Evolutionary conservation across 2,888 invertebrate species (phyloP), one percentile per base, ranked within the genome.

Genomic region (Drosophila atroscutellata): DNA sequence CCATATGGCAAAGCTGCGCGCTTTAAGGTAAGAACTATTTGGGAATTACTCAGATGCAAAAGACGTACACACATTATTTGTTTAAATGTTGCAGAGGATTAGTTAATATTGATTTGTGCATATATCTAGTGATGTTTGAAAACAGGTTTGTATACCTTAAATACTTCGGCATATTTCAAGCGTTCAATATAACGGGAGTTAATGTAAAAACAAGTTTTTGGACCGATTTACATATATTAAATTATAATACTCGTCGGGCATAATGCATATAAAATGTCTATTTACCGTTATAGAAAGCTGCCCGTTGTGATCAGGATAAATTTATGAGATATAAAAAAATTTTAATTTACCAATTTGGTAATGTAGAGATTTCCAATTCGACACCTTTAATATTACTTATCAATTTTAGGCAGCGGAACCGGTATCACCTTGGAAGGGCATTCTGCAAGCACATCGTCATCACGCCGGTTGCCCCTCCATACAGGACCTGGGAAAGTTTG

Each of bases 1-100:
- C 92, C 93, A 9, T 93, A 93, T 59, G 93, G 89, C 37, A 91
- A 90, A 63, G 92, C 58, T 2, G 85, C 49, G 0, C 80, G 92
- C 7, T 92, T 92, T 72, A 90, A 90, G 87, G 92, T 92, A 42
- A 64, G 45, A 24, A 45, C 15, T 7, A 15, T 45, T 45, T 24
- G 7, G 7, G 8, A 24, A 45, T 5, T 45, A 15, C 36, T 13
- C 1, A 7, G 20, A 20, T 45, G 72, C 24, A 18, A 13, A 30
- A 28, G 1, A 26, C 9, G 8, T 2, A 28, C 18, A 15, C 1
- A 24, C 3, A 26, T 8, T 26, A 8, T 20, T 28, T 26, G 15
- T 18, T 15, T 26, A 26, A 26, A 4, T 26, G 5, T 18, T 47
- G 26, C 26, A 18, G 7, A 13, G 20, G 13, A 15, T 13, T 20